Conservation (phyloP, 2,113 vertebrate species). For the Cryptoleucopteryx plumbea region DNA sequence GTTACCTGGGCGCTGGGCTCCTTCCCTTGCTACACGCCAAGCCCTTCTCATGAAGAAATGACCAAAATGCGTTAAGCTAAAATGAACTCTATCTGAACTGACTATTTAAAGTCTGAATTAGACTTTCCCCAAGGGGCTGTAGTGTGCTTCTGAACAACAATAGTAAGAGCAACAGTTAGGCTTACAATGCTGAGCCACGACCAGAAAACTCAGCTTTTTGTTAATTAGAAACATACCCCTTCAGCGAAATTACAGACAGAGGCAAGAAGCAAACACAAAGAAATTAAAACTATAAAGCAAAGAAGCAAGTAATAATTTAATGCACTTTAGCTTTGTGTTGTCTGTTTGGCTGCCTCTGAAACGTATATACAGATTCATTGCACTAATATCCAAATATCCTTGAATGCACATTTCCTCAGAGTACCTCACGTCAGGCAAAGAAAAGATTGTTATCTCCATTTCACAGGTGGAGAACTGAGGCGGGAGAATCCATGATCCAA, state of each 20-base stretch:
- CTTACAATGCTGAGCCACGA: not conserved
- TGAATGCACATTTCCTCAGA: not conserved
- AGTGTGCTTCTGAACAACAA: not conserved
- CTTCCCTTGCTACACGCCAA: not conserved
- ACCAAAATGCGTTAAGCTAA: not conserved
- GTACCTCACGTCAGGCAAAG: not conserved
- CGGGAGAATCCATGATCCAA: not conserved
- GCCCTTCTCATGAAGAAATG: not conserved
- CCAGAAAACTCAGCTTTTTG: not conserved
- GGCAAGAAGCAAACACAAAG: not conserved
- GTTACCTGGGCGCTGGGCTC: not conserved
- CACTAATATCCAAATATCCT: not conserved
- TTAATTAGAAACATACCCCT: constrained; percentile 2
- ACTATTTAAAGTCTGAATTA: not conserved
- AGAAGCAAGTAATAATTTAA: not conserved
- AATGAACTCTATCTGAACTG: not conserved
- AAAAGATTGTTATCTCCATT: not conserved
- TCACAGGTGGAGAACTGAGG: not conserved
- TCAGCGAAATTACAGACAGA: not conserved
- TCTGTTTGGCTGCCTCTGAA: not conserved
- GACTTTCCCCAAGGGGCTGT: not conserved
- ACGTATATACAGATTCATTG: not conserved
- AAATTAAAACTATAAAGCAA: not conserved
- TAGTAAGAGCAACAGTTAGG: not conserved
- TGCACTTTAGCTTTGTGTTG: not conserved